These are phyloP conservation scores for Actinia equina DNA, from an alignment of 64 coral and sea anemone species.

Conservation along the genomic window DNA sequence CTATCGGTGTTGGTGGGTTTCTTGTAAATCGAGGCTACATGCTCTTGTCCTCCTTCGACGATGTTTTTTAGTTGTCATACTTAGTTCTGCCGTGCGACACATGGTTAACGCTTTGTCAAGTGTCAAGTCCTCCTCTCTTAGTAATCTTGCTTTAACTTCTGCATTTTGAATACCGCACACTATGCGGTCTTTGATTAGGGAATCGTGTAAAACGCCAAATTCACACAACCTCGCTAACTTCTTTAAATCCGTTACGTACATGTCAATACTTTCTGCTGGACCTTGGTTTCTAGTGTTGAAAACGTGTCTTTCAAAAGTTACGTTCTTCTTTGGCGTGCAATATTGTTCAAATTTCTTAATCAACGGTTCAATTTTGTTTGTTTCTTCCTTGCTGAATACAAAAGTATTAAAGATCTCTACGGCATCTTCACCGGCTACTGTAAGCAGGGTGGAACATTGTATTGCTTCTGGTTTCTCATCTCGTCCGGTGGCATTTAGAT, in stretches of 20 bases:
- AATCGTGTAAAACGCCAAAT: background rate
- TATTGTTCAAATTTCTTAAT: background rate
- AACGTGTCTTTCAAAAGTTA: too few species aligned
- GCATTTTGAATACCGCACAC: conserved; percentile 32
- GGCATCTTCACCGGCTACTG: background rate
- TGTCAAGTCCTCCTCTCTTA: conserved; percentile 15
- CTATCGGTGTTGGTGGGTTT: background rate
- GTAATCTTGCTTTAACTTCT: conserved; percentile 25
- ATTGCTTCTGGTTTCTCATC: background rate
- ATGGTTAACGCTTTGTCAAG: background rate
- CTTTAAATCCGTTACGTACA: background rate
- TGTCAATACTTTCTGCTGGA: background rate
- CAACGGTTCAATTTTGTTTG: background rate
- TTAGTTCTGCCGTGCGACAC: background rate
- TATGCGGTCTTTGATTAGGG: background rate
- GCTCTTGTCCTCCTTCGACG: background rate
- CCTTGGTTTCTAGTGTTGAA: background rate
- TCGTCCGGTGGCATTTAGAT: background rate
- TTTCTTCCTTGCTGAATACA: background rate
- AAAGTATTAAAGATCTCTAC: background rate
- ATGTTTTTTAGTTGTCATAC: too few species aligned
- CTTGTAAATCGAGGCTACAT: background rate
- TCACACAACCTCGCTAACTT: background rate
- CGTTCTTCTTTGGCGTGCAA: too few species aligned
- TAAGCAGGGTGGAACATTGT: background rate